phyloP scores from a whole-genome alignment of 2,797 vertebrate species.

The Tolypeutes matacus region DNA sequence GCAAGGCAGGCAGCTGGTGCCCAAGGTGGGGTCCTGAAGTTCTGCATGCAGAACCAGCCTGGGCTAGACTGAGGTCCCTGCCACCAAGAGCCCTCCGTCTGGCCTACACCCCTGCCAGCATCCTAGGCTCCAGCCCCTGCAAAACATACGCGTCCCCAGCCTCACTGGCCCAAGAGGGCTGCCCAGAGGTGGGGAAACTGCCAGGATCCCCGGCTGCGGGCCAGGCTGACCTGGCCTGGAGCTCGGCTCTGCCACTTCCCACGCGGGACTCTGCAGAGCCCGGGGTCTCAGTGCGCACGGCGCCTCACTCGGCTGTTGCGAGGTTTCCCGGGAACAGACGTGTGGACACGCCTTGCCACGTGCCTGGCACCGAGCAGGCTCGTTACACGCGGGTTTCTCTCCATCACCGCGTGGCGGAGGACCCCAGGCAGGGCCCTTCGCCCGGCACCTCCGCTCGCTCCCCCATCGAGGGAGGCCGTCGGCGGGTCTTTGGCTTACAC shows the following conservation, averaged over 20 bases:
- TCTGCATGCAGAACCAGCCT: neutral
- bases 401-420: neutral
- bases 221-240: neutral
- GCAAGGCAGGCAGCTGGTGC: neutral
- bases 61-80: too few species aligned
- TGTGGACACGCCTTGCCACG: neutral
- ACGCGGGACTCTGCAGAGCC: rapidly evolving
- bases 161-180: neutral
- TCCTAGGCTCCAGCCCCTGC: neutral
- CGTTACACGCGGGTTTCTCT: neutral
- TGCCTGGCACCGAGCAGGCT: rapidly evolving
- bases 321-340: neutral
- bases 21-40: neutral
- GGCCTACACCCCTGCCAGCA: neutral
- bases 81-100: rapidly evolving
- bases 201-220: rapidly evolving
- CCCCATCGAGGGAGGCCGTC: neutral
- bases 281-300: neutral
- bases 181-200: neutral
- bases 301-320: rapidly evolving
- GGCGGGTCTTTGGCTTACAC: neutral
- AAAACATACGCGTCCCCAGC: neutral
- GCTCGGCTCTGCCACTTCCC: neutral
- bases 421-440: neutral
- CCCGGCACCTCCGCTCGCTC: neutral